Evolutionary conservation across 2,888 invertebrate species (phyloP), one percentile per base, ranked within the genome.

Genomic region (Euproctis similis): DNA sequence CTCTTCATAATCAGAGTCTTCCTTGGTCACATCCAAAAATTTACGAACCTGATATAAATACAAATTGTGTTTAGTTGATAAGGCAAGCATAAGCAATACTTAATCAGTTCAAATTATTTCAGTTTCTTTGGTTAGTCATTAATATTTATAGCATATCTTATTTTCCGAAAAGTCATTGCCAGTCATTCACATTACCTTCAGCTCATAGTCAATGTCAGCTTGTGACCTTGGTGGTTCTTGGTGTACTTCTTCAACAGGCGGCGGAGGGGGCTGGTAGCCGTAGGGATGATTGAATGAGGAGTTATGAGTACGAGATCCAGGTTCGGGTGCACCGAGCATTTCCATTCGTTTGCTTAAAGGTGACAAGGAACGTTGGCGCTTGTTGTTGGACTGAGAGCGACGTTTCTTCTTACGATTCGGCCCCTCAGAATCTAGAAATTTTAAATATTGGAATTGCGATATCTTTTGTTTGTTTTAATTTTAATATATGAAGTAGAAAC

Each of bases 331-430:
- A 30, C 89, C 80, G 71, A 91, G 86, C 78, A 90, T 86, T 11
- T 92, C 92, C 92, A 94, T 92, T 7, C 93, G 89, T 64, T 94
- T 94, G 73, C 93, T 93, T 14, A 94, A 80, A 1, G 94, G 94
- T 16, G 93, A 94, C 26, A 93, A 72, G 0, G 94, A 94, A 5
- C 89, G 88, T 52, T 91, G 89, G 28, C 89, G 87, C 60, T 88
- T 87, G 57, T 86, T 85, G 53, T 78, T 78, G 0, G 87, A 84
- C 28, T 86, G 81, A 3, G 86, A 86, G 7, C 87, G 81, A 31
- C 87, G 86, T 58, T 88, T 89, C 72, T 88, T 88, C 68, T 86
- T 86, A 26, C 80, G 75, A 36, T 77, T 82, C 4, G 85, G 84
- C 11, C 86, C 81, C 51, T 87, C 85, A 37, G 80, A 80, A 56